Conservation (phyloP, 2,888 invertebrate species). For the Drosophila tripunctata region DNA sequence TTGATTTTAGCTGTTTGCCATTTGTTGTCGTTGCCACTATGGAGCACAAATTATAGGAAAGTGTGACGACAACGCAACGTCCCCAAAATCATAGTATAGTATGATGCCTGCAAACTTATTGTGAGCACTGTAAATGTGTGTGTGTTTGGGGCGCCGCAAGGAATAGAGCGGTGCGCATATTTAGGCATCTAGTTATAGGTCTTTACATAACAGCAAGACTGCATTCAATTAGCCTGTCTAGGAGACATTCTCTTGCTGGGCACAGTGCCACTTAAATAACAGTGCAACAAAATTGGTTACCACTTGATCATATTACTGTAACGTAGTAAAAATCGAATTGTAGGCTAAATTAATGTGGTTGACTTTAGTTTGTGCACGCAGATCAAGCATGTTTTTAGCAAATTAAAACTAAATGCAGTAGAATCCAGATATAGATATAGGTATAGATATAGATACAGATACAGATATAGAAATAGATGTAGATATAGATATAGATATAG, state of each 20-base stretch:
- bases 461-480: no score
- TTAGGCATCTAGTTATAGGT: slow-evolving; percentile 65
- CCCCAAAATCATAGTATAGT: slow-evolving; percentile 12
- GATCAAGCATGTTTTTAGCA: no score
- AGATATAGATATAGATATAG: no score
- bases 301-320: background rate
- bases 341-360: no score
- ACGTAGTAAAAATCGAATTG: no score
- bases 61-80: slow-evolving; percentile 30
- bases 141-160: slow-evolving; percentile 37
- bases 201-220: slow-evolving; percentile 53
- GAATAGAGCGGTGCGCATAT: slow-evolving; percentile 44
- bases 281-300: background rate
- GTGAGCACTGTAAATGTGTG: slow-evolving; percentile 16
- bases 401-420: no score
- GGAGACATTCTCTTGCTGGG: slow-evolving; percentile 39
- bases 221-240: slow-evolving; percentile 55
- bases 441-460: no score
- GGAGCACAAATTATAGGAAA: slow-evolving; percentile 64
- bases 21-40: slow-evolving; percentile 38
- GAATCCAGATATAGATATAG: no score
- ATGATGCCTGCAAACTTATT: slow-evolving; percentile 38
- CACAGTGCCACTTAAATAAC: slow-evolving; percentile 4
- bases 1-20: slow-evolving; percentile 62
- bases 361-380: no score